Evolutionary conservation across 1,140 invertebrate genomes (phyloP).

Genomic region (Plodia interpunctella): DNA sequence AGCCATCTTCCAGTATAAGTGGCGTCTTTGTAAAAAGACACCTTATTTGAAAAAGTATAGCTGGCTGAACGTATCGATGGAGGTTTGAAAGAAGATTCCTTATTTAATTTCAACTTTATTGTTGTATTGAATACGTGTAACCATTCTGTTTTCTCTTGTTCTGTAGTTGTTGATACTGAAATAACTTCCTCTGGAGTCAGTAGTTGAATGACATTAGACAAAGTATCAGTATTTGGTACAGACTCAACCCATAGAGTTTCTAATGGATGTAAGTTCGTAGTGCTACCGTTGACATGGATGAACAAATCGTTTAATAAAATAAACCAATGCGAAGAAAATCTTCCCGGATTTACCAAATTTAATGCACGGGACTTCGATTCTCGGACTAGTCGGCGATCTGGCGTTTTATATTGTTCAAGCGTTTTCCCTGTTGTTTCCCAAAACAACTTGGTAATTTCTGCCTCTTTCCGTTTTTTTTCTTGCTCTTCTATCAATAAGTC

Average conservation of each 20-base stretch:
- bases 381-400: slow-evolving; percentile 84
- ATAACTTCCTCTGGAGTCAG: slow-evolving; percentile 88
- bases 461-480: slow-evolving; percentile 80
- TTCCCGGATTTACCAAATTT: slow-evolving; percentile 81
- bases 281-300: slow-evolving; percentile 82
- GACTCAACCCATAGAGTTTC: slow-evolving; percentile 88
- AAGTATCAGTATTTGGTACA: slow-evolving; percentile 67
- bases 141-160: slow-evolving; percentile 89
- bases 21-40: slow-evolving; percentile 85
- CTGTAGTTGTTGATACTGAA: slow-evolving; percentile 80
- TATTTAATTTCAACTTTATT: slow-evolving; percentile 80
- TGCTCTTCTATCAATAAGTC: slow-evolving; percentile 80
- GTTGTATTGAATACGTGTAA: slow-evolving; percentile 81
- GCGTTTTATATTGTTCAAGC: slow-evolving; percentile 81
- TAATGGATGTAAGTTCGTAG: slow-evolving; percentile 81
- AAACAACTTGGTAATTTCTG: slow-evolving; percentile 84
- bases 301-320: slow-evolving; percentile 86
- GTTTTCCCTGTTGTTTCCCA: slow-evolving; percentile 85
- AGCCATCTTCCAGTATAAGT: slow-evolving; percentile 87
- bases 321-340: slow-evolving; percentile 86
- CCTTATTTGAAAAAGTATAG: slow-evolving; percentile 85
- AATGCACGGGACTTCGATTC: slow-evolving; percentile 86
- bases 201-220: slow-evolving; percentile 82
- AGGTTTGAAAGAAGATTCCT: slow-evolving; percentile 77
- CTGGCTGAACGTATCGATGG: slow-evolving; percentile 83